Base-by-base conservation (phyloP, 2,888 invertebrate species). In the Tetramorium bicarinatum region DNA sequence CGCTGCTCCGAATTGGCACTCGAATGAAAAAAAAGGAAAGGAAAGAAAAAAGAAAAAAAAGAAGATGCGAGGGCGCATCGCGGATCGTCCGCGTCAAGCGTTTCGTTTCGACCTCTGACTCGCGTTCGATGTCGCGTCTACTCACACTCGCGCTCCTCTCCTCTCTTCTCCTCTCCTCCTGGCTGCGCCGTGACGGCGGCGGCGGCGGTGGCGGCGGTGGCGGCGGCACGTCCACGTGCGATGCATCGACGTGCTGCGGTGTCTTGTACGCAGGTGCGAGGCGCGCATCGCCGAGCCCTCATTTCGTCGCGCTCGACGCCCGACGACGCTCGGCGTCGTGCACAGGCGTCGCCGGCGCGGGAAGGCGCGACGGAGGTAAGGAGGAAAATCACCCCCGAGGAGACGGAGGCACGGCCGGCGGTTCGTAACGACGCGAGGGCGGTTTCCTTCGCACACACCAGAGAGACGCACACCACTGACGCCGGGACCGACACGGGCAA, bases 81-180 rank as follows among this genome's bases (percentile, higher is more conserved):
- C 21, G 52, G 25, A 15, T 59, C 76, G 44, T 38, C 41, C 67
- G 41, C 62, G 62, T 74, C 47, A 13, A 49, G n/a, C 34, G 67
- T 66, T 66, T 44, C 34, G 67, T 66, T 66, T 44, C 38, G 54
- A 66, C 66, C 41, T 41, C 44, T 15, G 56, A 44, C 15, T 66
- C n/a, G 64, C 64, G 77, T 38, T 52, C 62, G n/a, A 69, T 56
- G 56, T 79, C 69, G 87, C 86, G 82, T 84, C 76, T 82, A 83
- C 87, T 88, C 85, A 89, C 89, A 89, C 89, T 84, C 87, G 75
- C 82, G 47, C 76, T 67, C 81, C 64, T 67, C 82, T 75, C 69
- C 71, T 72, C 76, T 34, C 72, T 29, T 52, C 56, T 61, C 61
- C 47, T 59, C 71, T 72, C 54, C 41, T 29, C 6, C 44, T 34